A percentile compares a stretch with the other conserved stretches of the same genome.
Conservation (phyloP, 2,797 vertebrate genomes). For the Sparus aurata region DNA sequence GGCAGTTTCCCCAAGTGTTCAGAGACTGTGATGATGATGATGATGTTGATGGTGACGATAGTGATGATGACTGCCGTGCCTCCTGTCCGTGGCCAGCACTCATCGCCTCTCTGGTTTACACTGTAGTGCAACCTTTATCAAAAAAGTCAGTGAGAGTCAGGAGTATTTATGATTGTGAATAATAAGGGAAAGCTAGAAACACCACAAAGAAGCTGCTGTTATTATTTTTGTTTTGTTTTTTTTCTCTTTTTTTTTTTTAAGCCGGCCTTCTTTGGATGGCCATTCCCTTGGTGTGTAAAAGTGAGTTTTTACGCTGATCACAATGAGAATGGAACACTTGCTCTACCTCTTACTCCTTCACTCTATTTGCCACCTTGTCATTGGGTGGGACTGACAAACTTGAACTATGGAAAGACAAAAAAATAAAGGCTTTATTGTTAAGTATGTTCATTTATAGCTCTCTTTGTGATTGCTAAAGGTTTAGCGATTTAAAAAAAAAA, state of each 20-base stretch:
- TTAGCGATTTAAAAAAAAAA: neutral
- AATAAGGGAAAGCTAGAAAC: constrained; percentile 83
- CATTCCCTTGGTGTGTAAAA: constrained; percentile 76
- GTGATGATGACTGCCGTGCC: constrained; percentile 37
- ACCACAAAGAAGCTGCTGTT: constrained; percentile 83
- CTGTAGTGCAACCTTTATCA: constrained; percentile 78
- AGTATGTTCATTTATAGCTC: constrained; percentile 40
- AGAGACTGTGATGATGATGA: constrained; percentile 67
- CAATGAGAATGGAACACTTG: constrained; percentile 84
- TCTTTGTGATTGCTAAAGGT: constrained; percentile 23
- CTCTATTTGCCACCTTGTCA: constrained; percentile 79
- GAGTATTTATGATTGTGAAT: constrained; percentile 80
- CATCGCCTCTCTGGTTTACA: constrained; percentile 72
- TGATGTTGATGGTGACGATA: constrained; percentile 31
- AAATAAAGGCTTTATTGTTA: constrained; percentile 87
- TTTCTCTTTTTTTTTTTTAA: constrained; percentile 11
- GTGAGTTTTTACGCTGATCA: constrained; percentile 76
- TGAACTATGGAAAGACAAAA: constrained; percentile 84
- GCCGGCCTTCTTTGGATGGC: constrained; percentile 73
- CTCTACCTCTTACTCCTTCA: constrained; percentile 86
- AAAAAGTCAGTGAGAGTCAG: constrained; percentile 67
- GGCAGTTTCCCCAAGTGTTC: constrained; percentile 73
- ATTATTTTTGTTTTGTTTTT: constrained; percentile 14
- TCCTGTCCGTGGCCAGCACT: constrained; percentile 41
- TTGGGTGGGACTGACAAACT: constrained; percentile 83